A percentile compares a stretch with the other conserved stretches of the same genome.
These are phyloP conservation scores for Elysia crispata DNA, from an alignment of 2,888 invertebrate species.

Conservation along the genomic window DNA sequence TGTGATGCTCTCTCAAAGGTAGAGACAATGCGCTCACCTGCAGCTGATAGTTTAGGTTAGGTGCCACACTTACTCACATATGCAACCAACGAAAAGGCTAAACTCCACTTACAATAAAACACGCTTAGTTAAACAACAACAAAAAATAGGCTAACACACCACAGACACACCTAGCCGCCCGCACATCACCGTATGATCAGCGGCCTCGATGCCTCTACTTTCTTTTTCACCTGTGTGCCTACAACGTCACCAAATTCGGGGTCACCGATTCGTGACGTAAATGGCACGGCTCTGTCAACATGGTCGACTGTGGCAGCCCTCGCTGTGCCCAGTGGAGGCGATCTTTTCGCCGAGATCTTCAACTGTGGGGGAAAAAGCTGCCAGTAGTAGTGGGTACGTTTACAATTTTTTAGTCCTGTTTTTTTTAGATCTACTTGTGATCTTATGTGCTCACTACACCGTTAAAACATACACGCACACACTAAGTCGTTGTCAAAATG, in stretches of 20 bases:
- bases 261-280: slow-evolving; percentile 66
- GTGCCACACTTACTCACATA: no score
- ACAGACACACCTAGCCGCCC: neutral
- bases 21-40: no score
- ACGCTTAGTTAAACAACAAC: no score
- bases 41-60: no score
- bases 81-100: no score
- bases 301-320: slow-evolving; percentile 76
- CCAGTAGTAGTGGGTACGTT: slow-evolving; percentile 74
- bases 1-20: neutral
- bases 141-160: no score
- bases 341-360: slow-evolving; percentile 76
- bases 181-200: neutral
- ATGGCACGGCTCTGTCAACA: slow-evolving; percentile 65
- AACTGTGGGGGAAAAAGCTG: slow-evolving; percentile 77
- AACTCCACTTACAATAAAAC: no score
- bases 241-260: slow-evolving; percentile 66
- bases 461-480: no score
- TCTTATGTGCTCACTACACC: no score
- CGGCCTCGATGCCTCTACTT: slow-evolving; percentile 18
- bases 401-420: neutral
- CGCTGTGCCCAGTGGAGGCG: slow-evolving; percentile 75
- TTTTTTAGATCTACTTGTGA: no score
- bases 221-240: slow-evolving; percentile 48
- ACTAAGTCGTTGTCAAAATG: slow-evolving; percentile 41